Percentiles rank a stretch among this genome's conserved stretches.
These are phyloP conservation scores for Xenopus borealis DNA, from an alignment of 2,113 vertebrate genomes.

Conservation along the genomic window DNA sequence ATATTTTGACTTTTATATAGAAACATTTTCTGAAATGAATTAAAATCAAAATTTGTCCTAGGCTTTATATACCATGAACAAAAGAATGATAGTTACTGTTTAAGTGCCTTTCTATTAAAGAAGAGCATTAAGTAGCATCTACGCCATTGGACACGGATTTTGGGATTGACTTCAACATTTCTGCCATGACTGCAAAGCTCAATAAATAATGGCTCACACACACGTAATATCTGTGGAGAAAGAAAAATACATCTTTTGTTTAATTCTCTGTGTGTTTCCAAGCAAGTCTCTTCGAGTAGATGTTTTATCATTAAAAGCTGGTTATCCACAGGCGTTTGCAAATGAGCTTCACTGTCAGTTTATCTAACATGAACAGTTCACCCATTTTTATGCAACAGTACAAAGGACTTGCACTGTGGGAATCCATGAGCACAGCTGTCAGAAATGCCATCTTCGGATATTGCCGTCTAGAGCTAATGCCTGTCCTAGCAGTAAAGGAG, in stretches of 20 bases:
- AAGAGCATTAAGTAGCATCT: slow-evolving; percentile 29
- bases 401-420: slow-evolving; percentile 42
- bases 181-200: slow-evolving; percentile 22
- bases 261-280: slow-evolving; percentile 39
- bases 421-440: slow-evolving; percentile 42
- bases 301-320: slow-evolving; percentile 57
- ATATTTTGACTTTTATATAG: slow-evolving; percentile 31
- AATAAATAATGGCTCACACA: slow-evolving; percentile 26
- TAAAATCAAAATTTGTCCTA: slow-evolving; percentile 30
- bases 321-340: slow-evolving; percentile 53
- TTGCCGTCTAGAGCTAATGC: slow-evolving; percentile 32
- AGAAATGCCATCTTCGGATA: slow-evolving; percentile 40
- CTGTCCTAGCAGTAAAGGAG: slow-evolving; percentile 3
- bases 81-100: not conserved
- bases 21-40: slow-evolving; percentile 37
- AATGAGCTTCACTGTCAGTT: slow-evolving; percentile 56
- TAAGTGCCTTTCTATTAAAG: not conserved
- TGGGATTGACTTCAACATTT: slow-evolving; percentile 14
- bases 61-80: slow-evolving; percentile 23
- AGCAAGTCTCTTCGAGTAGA: slow-evolving; percentile 49
- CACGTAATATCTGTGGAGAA: slow-evolving; percentile 17
- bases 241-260: slow-evolving; percentile 9
- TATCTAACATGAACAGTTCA: slow-evolving; percentile 49
- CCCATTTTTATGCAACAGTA: slow-evolving; percentile 39
- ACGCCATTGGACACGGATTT: slow-evolving; percentile 32